Evolutionary conservation across 2,797 vertebrate genomes (phyloP).

Genomic region (Enteromius mattozi): DNA sequence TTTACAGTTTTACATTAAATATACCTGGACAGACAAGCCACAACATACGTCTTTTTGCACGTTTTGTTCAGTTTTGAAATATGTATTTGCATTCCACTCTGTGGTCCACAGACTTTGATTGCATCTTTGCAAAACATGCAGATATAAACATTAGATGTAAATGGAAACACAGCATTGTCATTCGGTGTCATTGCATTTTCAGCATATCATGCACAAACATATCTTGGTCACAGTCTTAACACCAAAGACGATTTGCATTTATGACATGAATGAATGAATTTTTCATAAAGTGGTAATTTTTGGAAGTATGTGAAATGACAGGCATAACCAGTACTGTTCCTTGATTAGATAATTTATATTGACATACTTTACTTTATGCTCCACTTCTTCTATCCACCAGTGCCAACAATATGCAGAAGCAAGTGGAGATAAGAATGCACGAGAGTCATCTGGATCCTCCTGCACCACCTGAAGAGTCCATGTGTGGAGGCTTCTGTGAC

Average conservation of each 20-base stretch:
- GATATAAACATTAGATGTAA: not conserved
- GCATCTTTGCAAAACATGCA: not conserved
- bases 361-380: not conserved
- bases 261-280: not conserved
- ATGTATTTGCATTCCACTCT: slow-evolving; percentile 4
- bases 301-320: not conserved
- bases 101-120: not conserved
- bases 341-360: not conserved
- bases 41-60: not conserved
- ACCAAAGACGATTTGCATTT: not conserved
- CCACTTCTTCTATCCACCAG: slow-evolving; percentile 27
- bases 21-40: not conserved
- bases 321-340: too few relatives aligned
- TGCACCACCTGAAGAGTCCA: slow-evolving; percentile 67
- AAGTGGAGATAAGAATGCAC: slow-evolving; percentile 94
- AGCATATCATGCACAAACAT: not conserved
- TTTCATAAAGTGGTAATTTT: not conserved
- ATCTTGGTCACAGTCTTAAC: not conserved
- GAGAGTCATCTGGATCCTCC: slow-evolving; percentile 85
- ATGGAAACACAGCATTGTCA: not conserved
- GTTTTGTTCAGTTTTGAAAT: not conserved
- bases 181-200: not conserved
- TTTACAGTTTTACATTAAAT: not conserved
- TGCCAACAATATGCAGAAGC: slow-evolving; percentile 86
- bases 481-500: slow-evolving; percentile 82